Percentiles rank a stretch among this genome's conserved stretches.
Conservation (phyloP, 2,113 vertebrate species). For the Sinosuthora webbiana region DNA sequence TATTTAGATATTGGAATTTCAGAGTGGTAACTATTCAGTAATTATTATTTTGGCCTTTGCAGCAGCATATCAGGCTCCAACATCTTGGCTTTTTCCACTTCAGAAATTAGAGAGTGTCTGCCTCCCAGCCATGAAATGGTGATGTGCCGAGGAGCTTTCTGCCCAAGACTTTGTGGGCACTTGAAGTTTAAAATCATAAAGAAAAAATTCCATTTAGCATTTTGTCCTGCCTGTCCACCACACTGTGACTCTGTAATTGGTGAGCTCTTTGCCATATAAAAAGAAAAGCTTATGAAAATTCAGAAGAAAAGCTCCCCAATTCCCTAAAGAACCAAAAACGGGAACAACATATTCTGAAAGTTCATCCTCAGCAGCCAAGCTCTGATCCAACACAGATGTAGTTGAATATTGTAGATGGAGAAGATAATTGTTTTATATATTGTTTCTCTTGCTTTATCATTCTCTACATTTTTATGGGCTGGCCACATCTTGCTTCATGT, state of each 20-base stretch:
- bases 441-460: constrained; percentile 31
- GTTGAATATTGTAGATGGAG: background rate
- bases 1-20: background rate
- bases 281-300: background rate
- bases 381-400: constrained; percentile 62
- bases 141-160: background rate
- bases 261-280: background rate
- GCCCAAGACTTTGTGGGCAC: background rate
- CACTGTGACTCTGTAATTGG: background rate
- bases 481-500: background rate
- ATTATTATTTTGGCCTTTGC: background rate
- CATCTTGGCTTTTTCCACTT: background rate
- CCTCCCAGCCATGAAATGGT: background rate
- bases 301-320: background rate
- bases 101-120: background rate
- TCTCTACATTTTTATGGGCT: constrained; percentile 37
- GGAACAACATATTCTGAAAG: constrained; percentile 42
- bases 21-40: background rate
- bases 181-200: background rate
- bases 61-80: background rate
- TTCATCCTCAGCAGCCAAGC: constrained; percentile 51
- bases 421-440: background rate
- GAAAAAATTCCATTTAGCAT: background rate
- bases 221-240: background rate
- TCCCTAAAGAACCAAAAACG: constrained; percentile 32